Evolutionary conservation across 2,113 vertebrate species (phyloP).

Genomic region (Ailuropoda melanoleuca): DNA sequence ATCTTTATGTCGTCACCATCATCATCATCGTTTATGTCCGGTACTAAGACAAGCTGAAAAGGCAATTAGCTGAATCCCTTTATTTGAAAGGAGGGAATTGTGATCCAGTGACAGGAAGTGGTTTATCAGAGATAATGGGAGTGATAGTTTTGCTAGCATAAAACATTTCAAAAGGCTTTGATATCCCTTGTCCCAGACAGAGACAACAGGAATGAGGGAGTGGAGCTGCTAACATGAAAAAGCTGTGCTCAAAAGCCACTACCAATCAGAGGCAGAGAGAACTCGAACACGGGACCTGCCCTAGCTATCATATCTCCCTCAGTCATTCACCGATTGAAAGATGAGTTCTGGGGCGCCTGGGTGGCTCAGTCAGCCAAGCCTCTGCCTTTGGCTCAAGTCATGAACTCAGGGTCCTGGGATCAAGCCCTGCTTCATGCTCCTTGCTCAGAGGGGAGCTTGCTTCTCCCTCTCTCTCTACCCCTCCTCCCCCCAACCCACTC

Average conservation of each 20-base stretch:
- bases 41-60: not conserved
- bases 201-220: not conserved
- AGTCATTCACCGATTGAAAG: not conserved
- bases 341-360: not conserved
- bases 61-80: not conserved
- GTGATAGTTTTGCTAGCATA: not conserved
- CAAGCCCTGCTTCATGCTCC: too few relatives aligned
- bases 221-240: fast-evolving
- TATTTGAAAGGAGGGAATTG: not conserved
- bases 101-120: not conserved
- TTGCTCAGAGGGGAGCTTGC: too few relatives aligned
- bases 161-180: not conserved
- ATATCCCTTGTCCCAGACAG: not conserved
- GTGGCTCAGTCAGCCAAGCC: not conserved
- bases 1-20: not conserved
- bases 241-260: fast-evolving
- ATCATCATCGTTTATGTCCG: not conserved
- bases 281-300: not conserved
- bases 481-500: not conserved
- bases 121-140: not conserved
- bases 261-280: not conserved
- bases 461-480: not conserved
- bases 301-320: not conserved
- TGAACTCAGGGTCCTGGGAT: not conserved
- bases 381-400: not conserved